phyloP scores from a whole-genome alignment of 1,140 invertebrate species.

The Aplysia californica region DNA sequence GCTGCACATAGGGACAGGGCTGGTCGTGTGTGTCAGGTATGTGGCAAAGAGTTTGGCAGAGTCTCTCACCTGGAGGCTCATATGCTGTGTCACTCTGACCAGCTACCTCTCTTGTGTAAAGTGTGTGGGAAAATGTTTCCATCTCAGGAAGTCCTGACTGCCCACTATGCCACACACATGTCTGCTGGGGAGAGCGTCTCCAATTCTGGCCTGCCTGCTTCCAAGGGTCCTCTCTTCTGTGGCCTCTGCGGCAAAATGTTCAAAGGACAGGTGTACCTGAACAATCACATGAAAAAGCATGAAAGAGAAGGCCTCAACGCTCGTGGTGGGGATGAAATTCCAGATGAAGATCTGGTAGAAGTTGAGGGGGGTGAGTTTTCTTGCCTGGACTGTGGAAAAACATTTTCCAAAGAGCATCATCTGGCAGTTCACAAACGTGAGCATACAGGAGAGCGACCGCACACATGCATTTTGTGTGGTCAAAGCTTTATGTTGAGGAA shows the following conservation, averaged over 20 bases:
- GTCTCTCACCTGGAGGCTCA: slow-evolving; percentile 26
- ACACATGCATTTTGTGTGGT: slow-evolving; percentile 30
- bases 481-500: slow-evolving; percentile 26
- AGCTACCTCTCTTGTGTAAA: slow-evolving; percentile 22
- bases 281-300: slow-evolving; percentile 38
- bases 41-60: slow-evolving; percentile 26
- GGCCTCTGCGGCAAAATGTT: slow-evolving; percentile 35
- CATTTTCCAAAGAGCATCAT: slow-evolving; percentile 30
- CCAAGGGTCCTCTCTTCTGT: slow-evolving; percentile 29
- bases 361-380: slow-evolving; percentile 28
- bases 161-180: slow-evolving; percentile 20
- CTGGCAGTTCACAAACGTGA: slow-evolving; percentile 24
- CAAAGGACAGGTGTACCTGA: slow-evolving; percentile 31
- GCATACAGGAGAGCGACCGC: slow-evolving; percentile 29
- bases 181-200: neutral
- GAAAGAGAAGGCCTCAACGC: slow-evolving; percentile 20
- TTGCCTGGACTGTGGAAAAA: slow-evolving; percentile 30
- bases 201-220: neutral
- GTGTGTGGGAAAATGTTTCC: slow-evolving; percentile 28
- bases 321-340: slow-evolving; percentile 8
- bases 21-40: slow-evolving; percentile 16
- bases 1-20: slow-evolving; percentile 22
- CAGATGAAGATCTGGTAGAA: slow-evolving; percentile 31
- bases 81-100: slow-evolving; percentile 24
- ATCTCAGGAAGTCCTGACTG: slow-evolving; percentile 15